These are phyloP conservation scores for Apaloderma vittatum DNA, from an alignment of 2,113 vertebrate species.

Conservation along the genomic window DNA sequence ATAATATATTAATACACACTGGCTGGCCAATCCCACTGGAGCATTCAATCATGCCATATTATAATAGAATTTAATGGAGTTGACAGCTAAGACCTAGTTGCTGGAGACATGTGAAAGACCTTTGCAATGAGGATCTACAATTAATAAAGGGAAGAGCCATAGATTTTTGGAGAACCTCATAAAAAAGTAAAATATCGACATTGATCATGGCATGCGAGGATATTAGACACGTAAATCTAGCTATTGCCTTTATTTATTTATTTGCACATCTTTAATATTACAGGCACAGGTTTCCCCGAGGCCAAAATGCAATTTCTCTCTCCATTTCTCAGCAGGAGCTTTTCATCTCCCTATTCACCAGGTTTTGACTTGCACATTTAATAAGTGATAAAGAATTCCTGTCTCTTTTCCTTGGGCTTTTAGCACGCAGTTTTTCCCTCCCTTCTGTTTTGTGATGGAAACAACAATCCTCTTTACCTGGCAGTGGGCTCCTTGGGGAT, in stretches of 20 bases:
- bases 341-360: conserved; percentile 59
- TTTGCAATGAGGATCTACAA: conserved; percentile 53
- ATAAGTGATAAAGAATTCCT: conserved; percentile 67
- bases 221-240: conserved; percentile 45
- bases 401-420: conserved; percentile 40
- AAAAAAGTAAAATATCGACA: conserved; percentile 62
- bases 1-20: conserved; percentile 47
- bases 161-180: conserved; percentile 62
- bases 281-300: conserved; percentile 34
- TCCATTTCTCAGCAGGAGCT: conserved; percentile 67
- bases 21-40: conserved; percentile 47
- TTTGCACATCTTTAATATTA: conserved; percentile 44
- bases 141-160: conserved; percentile 50
- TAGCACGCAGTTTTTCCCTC: neutral
- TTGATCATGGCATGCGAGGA: neutral
- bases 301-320: conserved; percentile 60
- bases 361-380: conserved; percentile 74
- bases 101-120: conserved; percentile 48
- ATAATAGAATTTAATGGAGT: conserved; percentile 57
- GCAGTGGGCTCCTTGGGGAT: neutral
- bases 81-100: conserved; percentile 66
- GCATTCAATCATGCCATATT: conserved; percentile 54
- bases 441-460: conserved; percentile 8
- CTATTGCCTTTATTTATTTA: conserved; percentile 46
- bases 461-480: neutral